Base-by-base conservation (phyloP, 2,797 vertebrate species). In the Aphelocoma californica region DNA sequence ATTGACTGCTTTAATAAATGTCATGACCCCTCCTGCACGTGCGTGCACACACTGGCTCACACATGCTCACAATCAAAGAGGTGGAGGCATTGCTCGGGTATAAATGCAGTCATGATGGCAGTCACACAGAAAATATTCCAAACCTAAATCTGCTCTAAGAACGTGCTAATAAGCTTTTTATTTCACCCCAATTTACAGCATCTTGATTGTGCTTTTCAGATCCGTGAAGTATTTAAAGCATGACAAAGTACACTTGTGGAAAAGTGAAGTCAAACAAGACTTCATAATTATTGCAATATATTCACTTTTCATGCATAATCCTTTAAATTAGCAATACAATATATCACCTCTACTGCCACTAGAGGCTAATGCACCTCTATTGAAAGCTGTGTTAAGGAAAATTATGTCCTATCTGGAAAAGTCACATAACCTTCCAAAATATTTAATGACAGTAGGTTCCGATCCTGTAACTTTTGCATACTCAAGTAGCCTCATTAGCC, bases 1-100 rank as follows among this genome's bases (percentile, higher is more conserved):
- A 97, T 96, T 96, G 96, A 96, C 96, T 96, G 95, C 88, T 93
- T 96, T 96, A 97, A 96, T 96, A 97, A 96, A 96, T 95, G 96
- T 95, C 81, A 8, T 45, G 95, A 96, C 95, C 96, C 65, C 83
- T 92, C 83, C 90, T 92, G 88, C 90, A 77, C 2, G 34, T 10
- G 18, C 1, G 1, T 66, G 82, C 91, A 78, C 82, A 83, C 88
- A 64, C 6, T 0, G 61, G 45, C 92, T 87, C 89, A 65, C 95
- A 95, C 95, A 83, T 74, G 91, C 92, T 94, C 0, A 5, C 91
- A 81, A 90, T 92, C 93, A 93, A 90, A 84, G 67, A 80, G 40
- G 85, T 36, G 70, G 48, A 90, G 60, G 77, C 70, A 61, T 44
- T 53, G 87, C 91, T 77, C 0, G 9, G 44, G 61, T 74, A 73